A percentile compares a stretch with the other conserved stretches of the same genome.
Evolutionary conservation across 2,888 invertebrate genomes (phyloP).

Genomic region (Andricus curvator): DNA sequence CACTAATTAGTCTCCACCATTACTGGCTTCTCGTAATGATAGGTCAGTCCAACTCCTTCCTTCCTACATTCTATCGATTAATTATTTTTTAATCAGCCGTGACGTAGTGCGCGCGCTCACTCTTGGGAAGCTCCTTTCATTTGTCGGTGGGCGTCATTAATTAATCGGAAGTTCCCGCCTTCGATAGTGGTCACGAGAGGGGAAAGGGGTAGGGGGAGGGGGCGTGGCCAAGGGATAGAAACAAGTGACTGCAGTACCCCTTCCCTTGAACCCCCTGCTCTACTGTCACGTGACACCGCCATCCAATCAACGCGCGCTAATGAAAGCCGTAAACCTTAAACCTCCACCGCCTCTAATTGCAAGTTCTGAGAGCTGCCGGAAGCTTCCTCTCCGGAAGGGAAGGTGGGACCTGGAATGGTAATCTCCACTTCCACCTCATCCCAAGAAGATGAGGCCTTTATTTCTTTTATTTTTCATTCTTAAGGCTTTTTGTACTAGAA

Average conservation of each 20-base stretch:
- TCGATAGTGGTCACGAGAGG: constrained; percentile 72
- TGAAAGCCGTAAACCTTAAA: constrained; percentile 61
- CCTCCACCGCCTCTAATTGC: constrained; percentile 63
- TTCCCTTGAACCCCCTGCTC: constrained; percentile 59
- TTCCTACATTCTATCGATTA: constrained; percentile 11
- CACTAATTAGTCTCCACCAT: constrained; percentile 28
- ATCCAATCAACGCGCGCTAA: constrained; percentile 75
- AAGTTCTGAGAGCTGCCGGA: not conserved
- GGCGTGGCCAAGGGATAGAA: constrained; percentile 76
- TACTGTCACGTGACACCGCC: constrained; percentile 67
- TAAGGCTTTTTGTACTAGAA: too few species aligned
- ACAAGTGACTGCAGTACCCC: constrained; percentile 71
- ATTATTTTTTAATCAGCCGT: constrained; percentile 49
- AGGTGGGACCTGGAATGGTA: constrained; percentile 1
- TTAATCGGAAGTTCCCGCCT: constrained; percentile 75
- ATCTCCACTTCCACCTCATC: constrained; percentile 27
- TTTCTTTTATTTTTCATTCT: not conserved
- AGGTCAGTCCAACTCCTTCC: constrained; percentile 1
- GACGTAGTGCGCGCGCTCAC: constrained; percentile 52
- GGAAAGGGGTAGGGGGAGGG: constrained; percentile 55
- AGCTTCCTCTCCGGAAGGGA: not conserved
- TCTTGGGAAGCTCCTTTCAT: constrained; percentile 61
- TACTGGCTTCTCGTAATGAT: constrained; percentile 12
- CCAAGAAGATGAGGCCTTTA: constrained; percentile 17
- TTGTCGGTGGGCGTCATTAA: constrained; percentile 77